Conservation (phyloP, 1,140 invertebrate genomes). For the Sitobion miscanthi region DNA sequence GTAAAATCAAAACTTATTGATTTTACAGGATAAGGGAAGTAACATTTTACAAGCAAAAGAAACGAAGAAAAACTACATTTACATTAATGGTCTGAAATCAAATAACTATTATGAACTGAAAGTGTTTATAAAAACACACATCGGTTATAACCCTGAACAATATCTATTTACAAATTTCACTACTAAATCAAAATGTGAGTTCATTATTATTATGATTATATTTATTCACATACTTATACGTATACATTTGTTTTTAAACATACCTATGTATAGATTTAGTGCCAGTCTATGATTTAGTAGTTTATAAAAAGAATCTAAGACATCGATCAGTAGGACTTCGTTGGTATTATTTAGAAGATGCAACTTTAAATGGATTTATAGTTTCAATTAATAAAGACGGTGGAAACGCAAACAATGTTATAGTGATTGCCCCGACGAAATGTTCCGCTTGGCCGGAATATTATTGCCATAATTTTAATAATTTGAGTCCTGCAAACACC, state of each 20-base stretch:
- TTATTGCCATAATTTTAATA: neutral
- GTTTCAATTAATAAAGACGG: neutral
- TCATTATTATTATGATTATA: neutral
- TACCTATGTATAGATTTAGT: neutral
- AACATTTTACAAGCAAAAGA: neutral
- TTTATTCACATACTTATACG: neutral
- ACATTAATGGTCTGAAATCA: neutral
- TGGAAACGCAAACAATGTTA: neutral
- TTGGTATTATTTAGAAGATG: neutral
- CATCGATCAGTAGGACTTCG: neutral
- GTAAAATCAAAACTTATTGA: neutral
- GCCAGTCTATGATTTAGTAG: neutral
- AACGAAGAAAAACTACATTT: constrained; percentile 13
- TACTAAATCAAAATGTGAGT: constrained; percentile 2
- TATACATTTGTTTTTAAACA: neutral
- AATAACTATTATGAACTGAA: constrained; percentile 20
- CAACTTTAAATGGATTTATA: constrained; percentile 12
- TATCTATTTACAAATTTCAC: neutral
- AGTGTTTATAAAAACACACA: constrained; percentile 19
- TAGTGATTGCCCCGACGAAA: neutral
- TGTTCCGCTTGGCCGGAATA: constrained; percentile 16
- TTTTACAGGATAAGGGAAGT: no score
- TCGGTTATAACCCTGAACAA: neutral
- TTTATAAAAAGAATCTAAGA: constrained; percentile 25
- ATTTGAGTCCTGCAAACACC: neutral